Evolutionary conservation across 2,797 vertebrate species (phyloP).

Genomic region (Thunnus albacares): DNA sequence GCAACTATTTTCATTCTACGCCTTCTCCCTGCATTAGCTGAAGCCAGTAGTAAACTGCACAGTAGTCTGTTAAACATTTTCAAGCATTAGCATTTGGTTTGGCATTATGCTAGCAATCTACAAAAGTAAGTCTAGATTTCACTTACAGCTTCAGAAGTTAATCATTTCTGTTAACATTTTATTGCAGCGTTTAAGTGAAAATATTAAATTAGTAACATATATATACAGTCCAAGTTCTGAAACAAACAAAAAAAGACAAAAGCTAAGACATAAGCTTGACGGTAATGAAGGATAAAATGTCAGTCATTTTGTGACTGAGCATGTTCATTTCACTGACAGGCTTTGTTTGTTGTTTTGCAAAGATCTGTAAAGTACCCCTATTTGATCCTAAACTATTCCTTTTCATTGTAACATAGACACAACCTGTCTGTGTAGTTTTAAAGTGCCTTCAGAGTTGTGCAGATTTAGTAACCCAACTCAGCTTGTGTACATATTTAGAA

Average conservation of each 20-base stretch:
- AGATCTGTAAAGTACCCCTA: conserved; percentile 30
- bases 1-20: conserved; percentile 11
- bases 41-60: conserved; percentile 47
- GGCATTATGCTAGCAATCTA: conserved; percentile 52
- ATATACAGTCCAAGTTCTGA: conserved; percentile 53
- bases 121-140: conserved; percentile 58
- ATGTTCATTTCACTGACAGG: conserved; percentile 48
- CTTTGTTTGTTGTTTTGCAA: conserved; percentile 42
- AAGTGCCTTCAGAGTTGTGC: conserved; percentile 89
- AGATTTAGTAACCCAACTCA: conserved; percentile 83
- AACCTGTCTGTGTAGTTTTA: conserved; percentile 75
- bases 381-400: conserved; percentile 63
- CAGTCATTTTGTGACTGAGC: conserved; percentile 43
- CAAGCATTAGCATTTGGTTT: conserved; percentile 65
- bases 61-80: conserved; percentile 40
- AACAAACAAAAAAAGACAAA: conserved; percentile 31
- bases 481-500: conserved; percentile 75
- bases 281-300: conserved; percentile 37
- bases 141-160: conserved; percentile 55
- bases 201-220: conserved; percentile 66
- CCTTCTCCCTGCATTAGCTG: conserved; percentile 26
- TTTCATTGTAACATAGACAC: conserved; percentile 54
- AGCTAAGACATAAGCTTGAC: conserved; percentile 38
- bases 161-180: conserved; percentile 54
- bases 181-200: conserved; percentile 69